Conservation (phyloP, 2,888 invertebrate genomes). For the Cheilosia urbana region DNA sequence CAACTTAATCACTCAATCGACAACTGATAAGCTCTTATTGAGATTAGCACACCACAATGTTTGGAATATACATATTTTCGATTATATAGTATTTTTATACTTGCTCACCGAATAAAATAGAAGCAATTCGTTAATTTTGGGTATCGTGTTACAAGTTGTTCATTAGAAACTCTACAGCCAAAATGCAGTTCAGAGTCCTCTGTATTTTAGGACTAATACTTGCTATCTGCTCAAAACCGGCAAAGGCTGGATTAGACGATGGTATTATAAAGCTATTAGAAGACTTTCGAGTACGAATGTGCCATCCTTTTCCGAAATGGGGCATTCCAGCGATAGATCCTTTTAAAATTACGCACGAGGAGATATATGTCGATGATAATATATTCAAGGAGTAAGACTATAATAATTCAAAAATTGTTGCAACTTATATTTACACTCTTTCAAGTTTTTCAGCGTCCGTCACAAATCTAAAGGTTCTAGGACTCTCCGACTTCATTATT, state of each 20-base stretch:
- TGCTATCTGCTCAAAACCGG: neutral
- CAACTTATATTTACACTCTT: neutral
- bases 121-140: slow-evolving; percentile 5
- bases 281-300: slow-evolving; percentile 81
- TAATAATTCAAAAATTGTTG: neutral
- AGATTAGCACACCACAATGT: slow-evolving; percentile 22
- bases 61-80: slow-evolving; percentile 36
- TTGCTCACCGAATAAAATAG: neutral
- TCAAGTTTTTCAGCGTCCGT: slow-evolving; percentile 59
- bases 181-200: slow-evolving; percentile 25
- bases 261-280: slow-evolving; percentile 78
- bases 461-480: slow-evolving; percentile 33
- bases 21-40: slow-evolving; percentile 15
- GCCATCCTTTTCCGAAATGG: slow-evolving; percentile 80
- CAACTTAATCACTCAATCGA: slow-evolving; percentile 5
- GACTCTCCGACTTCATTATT: slow-evolving; percentile 55
- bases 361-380: slow-evolving; percentile 56
- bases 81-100: slow-evolving; percentile 33
- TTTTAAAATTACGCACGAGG: slow-evolving; percentile 56
- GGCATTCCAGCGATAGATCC: slow-evolving; percentile 81
- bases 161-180: neutral
- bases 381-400: slow-evolving; percentile 52
- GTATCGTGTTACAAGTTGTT: slow-evolving; percentile 21
- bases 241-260: slow-evolving; percentile 74
- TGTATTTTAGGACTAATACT: slow-evolving; percentile 19